These are phyloP conservation scores for Squalus acanthias DNA, from an alignment of 2,797 vertebrate genomes.

Conservation along the genomic window DNA sequence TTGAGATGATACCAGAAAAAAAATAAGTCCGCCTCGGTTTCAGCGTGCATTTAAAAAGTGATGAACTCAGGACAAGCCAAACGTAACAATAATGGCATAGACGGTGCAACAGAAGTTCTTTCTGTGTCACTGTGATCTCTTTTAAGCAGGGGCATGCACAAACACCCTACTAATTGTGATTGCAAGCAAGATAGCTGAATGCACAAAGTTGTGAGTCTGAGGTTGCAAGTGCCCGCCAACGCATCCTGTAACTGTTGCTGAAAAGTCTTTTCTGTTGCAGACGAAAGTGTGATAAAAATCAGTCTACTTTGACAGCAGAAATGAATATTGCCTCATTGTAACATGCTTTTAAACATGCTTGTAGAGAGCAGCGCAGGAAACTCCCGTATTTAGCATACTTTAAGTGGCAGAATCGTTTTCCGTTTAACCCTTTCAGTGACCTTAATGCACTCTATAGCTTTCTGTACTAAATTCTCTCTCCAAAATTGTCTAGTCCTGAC, in stretches of 20 bases:
- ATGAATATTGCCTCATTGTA: neutral
- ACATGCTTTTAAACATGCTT: neutral
- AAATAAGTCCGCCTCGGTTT: neutral
- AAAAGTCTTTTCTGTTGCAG: neutral
- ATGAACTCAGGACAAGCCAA: neutral
- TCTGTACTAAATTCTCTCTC: neutral
- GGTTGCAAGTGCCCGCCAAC: neutral
- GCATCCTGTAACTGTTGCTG: slow-evolving; percentile 10
- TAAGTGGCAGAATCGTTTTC: neutral
- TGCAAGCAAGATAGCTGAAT: slow-evolving; percentile 6
- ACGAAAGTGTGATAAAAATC: neutral
- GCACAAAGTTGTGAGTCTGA: neutral
- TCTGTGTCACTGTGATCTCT: neutral
- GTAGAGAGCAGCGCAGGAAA: neutral
- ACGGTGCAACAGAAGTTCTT: neutral
- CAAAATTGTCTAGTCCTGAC: neutral
- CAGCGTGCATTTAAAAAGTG: neutral
- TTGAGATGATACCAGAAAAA: neutral
- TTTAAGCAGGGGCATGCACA: neutral
- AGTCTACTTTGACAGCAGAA: neutral
- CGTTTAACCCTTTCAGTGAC: neutral
- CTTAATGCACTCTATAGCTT: neutral
- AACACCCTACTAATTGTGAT: neutral
- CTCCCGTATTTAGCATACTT: neutral
- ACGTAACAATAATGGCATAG: no score